Evolutionary conservation across 2,113 vertebrate species (phyloP), one percentile per base, ranked within the genome.

Genomic region (Alethe castanea): DNA sequence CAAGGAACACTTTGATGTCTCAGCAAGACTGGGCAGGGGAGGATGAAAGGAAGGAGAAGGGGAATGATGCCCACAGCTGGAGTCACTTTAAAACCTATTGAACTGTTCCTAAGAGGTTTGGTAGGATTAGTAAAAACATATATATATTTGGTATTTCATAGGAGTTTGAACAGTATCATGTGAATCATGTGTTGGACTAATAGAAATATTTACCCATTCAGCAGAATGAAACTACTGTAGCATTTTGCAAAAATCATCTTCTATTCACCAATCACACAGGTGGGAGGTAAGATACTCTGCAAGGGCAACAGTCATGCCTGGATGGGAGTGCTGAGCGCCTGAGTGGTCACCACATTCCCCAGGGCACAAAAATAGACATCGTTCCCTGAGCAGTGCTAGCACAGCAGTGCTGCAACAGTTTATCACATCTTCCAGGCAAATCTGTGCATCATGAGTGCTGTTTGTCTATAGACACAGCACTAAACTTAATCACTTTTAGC

Each of bases 41-140:
- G 17, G 33, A 85, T 61, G 60, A 81, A 87, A 45, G 18, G 19
- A 76, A 73, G 25, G 16, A 90, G 64, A 64, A 77, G 11, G 6
- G 19, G 18, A 81, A 60, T 0, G 2, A 31, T 1, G 1, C 10
- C 8, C 5, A 24, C 20, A 73, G 29, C 20, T 36, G 57, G 28
- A 78, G 35, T 59, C 7, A 20, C 35, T 66, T 86, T 22, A 59
- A 54, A 88, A 50, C 9, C 19, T 64, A 20, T 4, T 59, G 42
- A 95, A 74, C 47, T 53, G 10, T 64, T 84, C 65, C 48, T 62
- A 59, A 74, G 31, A 61, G 28, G 8, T 48, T 73, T 87, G 50
- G 19, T 53, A 79, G 18, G 28, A 71, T 62, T 59, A 74, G 11
- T 35, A 59, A 74, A 73, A 67, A 29, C 3, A 31, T 18, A 85